Evolutionary conservation across 2,113 vertebrate genomes (phyloP), one percentile per base, ranked within the genome.

Genomic region (Bucco capensis): DNA sequence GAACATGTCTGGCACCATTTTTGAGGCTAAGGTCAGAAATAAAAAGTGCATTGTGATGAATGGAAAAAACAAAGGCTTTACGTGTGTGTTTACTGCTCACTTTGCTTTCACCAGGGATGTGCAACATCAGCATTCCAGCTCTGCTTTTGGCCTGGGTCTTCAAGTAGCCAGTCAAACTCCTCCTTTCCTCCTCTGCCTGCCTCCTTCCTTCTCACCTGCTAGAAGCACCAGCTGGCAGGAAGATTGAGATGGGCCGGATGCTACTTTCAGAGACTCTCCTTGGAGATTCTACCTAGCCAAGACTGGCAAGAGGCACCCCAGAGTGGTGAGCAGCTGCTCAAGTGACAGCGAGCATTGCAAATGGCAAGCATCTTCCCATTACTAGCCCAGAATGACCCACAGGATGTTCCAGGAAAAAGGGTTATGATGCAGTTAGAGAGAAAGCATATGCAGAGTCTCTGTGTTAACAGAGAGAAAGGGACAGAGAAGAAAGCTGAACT

Each of bases 1-100:
- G 97, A 98, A 98, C 97, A 98, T 97, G 98, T 95, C 97, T 96
- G 96, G 97, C 97, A 97, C 96, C 95, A 88, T 96, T 97, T 96
- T 94, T 94, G 97, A 98, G 97, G 96, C 96, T 97, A 96, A 96
- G 97, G 97, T 97, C 96, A 98, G 95, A 98, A 97, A 97, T 96
- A 96, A 98, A 94, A 98, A 98, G 97, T 97, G 97, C 97, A 97
- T 96, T 96, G 97, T 95, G 97, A 98, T 97, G 97, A 97, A 97
- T 97, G 97, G 81, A 92, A 94, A 95, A 93, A 95, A 96, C 94
- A 96, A 97, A 97, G 74, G 86, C 22, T 92, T 94, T 77, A 91
- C 21, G 11, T 3, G 33, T 13, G 1, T 66, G 69, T 88, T 93
- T 77, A 89, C 66, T 83, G 40, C 85, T 62, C 2, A 5, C 47